Base-by-base conservation (phyloP, 35 echinoderm and acorn worm species). In the Eucidaris tribuloides region DNA sequence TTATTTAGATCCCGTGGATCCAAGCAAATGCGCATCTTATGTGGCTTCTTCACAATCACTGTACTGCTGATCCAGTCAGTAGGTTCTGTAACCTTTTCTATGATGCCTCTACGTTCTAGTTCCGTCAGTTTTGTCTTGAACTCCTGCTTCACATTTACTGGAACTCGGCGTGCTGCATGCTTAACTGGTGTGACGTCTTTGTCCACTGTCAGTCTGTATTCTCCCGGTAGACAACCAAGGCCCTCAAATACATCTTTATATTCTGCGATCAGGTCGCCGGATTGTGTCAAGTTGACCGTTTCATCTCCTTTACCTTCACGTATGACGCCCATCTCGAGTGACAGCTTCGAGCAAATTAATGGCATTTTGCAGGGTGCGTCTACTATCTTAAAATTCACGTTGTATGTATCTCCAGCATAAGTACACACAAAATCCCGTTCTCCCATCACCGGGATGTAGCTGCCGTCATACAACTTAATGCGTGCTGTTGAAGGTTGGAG, bases 221-320 rank as follows among this genome's bases (percentile, higher is more conserved):
- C 79, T 20, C 86, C 86, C 32, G 86, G 86, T 3, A 89, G 46
- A 44, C 86, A 89, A 20, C 77, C 86, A 11, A 89, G 43, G 0
- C 86, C 86, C 29, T 89, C 32, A 32, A 82, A 89, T 14, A 81
- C 62, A 58, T 89, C 86, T 29, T 82, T 56, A 43, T 89, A 89
- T 82, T 82, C 86, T 42, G 2, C 58, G 2, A 82, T n/a, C 3
- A 89, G 82, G n/a, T 71, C 35, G 52, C 78, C 31, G n/a, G 42
- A 55, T 50, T 80, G 48, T 55, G 42, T 50, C 1, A 52, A 3
- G 57, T 80, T 2, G 7, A 45, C 15, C 6, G 17, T 46, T 46
- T 42, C 72, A 3, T 20, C 72, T 46, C 7, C 20, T 2, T 2
- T 27, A 6, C 5, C 28, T 2, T 55, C 50, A 2, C 13, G 3